Base-by-base conservation (phyloP, 1,140 invertebrate species). In the Thaumatotibia leucotreta region DNA sequence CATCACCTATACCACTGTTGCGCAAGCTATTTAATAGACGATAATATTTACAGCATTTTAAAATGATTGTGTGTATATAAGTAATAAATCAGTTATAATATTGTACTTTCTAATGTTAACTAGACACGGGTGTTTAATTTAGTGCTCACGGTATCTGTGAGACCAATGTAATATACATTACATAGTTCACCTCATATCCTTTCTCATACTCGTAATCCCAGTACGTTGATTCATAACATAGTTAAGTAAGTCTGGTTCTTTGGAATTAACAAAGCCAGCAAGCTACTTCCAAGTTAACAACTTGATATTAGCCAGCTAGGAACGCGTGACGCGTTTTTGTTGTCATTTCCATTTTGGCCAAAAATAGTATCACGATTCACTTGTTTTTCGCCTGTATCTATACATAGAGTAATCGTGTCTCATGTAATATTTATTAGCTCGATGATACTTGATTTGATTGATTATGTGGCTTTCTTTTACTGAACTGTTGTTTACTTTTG, bases 271-370 rank as follows among this genome's bases (percentile, higher is more conserved):
- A n/a, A n/a, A n/a, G n/a, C n/a, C n/a, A n/a, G n/a, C n/a, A n/a
- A n/a, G n/a, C n/a, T n/a, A n/a, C n/a, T n/a, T n/a, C n/a, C n/a
- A n/a, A n/a, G n/a, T n/a, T n/a, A n/a, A n/a, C 71, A 76, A 75
- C 71, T 65, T 68, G 64, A 69, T n/a, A n/a, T 72, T 73, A 71
- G 68, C 65, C 73, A 69, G 71, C 67, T 76, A 73, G 63, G 63
- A 65, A 70, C 50, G 67, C 75, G 74, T 73, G 70, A 72, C 70
- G 66, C 52, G n/a, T 58, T 58, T 58, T 58, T 58, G 24, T 29
- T 58, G 23, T n/a, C 11, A 29, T 58, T 31, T 58, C 52, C 52
- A 58, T 58, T 58, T 58, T 58, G 27, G 27, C 52, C 23, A 14
- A 58, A 29, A 29, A 69, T 64, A 29, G 68, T 68, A 70, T 63